A percentile compares a stretch with the other conserved stretches of the same genome.
Evolutionary conservation across 1,140 invertebrate genomes (phyloP).

Genomic region (Leptinotarsa lineolata): DNA sequence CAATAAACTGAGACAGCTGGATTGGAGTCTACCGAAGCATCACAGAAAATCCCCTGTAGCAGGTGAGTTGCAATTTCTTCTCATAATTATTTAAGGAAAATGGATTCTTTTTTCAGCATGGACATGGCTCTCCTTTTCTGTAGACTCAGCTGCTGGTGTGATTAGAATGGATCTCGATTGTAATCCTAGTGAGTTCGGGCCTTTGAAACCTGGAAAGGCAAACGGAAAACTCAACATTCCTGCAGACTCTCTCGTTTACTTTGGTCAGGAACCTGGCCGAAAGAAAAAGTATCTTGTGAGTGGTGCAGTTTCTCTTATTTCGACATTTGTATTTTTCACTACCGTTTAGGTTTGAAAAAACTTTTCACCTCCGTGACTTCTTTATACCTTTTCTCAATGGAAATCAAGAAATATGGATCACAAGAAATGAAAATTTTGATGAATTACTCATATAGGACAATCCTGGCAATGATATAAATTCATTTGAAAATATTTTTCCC

Average conservation of each 20-base stretch:
- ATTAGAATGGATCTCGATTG: conserved; percentile 53
- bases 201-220: conserved; percentile 37
- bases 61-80: conserved; percentile 43
- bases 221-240: conserved; percentile 49
- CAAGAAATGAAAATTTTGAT: background rate
- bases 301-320: background rate
- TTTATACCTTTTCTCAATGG: background rate
- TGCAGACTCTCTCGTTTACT: conserved; percentile 56
- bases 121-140: conserved; percentile 51
- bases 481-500: too few relatives aligned
- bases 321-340: background rate
- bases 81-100: background rate
- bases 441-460: too few relatives aligned
- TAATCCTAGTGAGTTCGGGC: conserved; percentile 50
- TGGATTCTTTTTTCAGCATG: conserved; percentile 46
- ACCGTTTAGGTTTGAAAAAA: background rate
- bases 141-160: conserved; percentile 47
- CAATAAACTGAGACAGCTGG: conserved; percentile 51
- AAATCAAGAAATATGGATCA: background rate
- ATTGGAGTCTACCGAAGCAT: conserved; percentile 52
- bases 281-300: conserved; percentile 58
- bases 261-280: conserved; percentile 58
- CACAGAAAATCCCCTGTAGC: conserved; percentile 53
- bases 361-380: background rate
- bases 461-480: too few relatives aligned